Conservation (phyloP, 2,797 vertebrate species). For the Semaprochilodus insignis region DNA sequence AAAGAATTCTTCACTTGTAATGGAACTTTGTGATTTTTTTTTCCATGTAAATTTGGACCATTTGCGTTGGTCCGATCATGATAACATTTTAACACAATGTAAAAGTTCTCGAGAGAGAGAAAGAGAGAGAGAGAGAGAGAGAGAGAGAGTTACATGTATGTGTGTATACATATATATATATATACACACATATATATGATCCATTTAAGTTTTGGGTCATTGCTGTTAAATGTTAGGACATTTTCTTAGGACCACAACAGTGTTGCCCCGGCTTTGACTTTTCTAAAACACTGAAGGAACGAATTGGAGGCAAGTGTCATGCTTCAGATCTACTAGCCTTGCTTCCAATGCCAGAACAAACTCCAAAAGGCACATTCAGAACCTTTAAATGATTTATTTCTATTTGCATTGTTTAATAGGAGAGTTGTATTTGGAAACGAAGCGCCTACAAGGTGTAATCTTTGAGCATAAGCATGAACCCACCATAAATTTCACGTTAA, state of each 20-base stretch:
- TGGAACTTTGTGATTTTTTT: no score
- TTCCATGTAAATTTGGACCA: no score
- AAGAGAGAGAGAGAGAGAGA: no score
- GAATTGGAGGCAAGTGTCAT: not conserved
- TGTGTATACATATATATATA: no score
- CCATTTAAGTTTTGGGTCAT: not conserved
- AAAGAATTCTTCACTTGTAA: no score
- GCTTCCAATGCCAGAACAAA: not conserved
- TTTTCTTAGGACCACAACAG: not conserved
- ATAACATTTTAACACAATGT: no score
- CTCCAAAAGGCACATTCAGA: not conserved
- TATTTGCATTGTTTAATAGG: not conserved
- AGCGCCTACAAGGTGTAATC: not conserved
- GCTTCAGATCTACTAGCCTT: not conserved
- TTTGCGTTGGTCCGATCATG: no score
- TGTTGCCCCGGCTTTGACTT: not conserved
- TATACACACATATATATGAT: no score
- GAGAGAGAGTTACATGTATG: no score
- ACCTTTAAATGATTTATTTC: not conserved
- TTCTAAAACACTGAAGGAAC: not conserved
- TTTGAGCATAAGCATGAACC: constrained; percentile 22
- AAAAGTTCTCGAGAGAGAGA: no score
- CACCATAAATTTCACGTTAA: constrained; percentile 5
- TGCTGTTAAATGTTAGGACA: not conserved
- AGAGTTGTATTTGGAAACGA: not conserved